Percentiles rank a stretch among this genome's conserved stretches.
These are phyloP conservation scores for Knipowitschia caucasica DNA, from an alignment of 2,797 vertebrate species.

Conservation along the genomic window DNA sequence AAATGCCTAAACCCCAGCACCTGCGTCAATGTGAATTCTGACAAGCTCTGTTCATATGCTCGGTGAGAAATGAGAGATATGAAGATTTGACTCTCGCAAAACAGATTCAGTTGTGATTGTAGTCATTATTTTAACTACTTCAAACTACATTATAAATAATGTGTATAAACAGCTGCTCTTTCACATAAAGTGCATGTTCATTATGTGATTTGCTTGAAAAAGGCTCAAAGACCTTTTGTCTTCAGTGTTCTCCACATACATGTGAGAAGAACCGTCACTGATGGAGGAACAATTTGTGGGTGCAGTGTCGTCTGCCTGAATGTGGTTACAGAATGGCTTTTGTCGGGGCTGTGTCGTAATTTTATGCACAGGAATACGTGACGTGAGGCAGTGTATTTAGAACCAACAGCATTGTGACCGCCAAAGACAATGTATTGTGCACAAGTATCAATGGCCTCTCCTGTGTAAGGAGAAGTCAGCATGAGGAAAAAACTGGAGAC, in stretches of 20 bases:
- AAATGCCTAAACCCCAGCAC: no score
- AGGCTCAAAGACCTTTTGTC: no score
- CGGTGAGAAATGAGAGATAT: no score
- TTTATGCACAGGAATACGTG: conserved; percentile 59
- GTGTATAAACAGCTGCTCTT: no score
- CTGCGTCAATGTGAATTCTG: no score
- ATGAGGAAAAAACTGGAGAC: conserved; percentile 12
- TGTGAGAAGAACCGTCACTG: conserved; percentile 16
- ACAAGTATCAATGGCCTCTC: conserved; percentile 54
- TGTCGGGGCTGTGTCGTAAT: conserved; percentile 59
- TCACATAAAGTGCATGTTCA: no score
- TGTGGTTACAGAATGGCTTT: conserved; percentile 40
- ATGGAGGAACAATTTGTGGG: conserved; percentile 16
- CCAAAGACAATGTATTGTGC: conserved; percentile 64
- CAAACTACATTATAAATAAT: no score
- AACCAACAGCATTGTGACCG: conserved; percentile 48
- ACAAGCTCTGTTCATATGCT: no score
- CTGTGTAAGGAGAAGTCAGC: conserved; percentile 50
- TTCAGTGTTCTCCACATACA: conserved; percentile 8
- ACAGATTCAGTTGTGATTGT: no score
- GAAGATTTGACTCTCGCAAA: no score
- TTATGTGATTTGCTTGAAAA: no score
- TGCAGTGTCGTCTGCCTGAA: conserved; percentile 17
- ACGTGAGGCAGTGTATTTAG: conserved; percentile 51
- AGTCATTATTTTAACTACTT: no score